Evolutionary conservation across 2,113 vertebrate genomes (phyloP).

Genomic region (Drymodes brunneopygia): DNA sequence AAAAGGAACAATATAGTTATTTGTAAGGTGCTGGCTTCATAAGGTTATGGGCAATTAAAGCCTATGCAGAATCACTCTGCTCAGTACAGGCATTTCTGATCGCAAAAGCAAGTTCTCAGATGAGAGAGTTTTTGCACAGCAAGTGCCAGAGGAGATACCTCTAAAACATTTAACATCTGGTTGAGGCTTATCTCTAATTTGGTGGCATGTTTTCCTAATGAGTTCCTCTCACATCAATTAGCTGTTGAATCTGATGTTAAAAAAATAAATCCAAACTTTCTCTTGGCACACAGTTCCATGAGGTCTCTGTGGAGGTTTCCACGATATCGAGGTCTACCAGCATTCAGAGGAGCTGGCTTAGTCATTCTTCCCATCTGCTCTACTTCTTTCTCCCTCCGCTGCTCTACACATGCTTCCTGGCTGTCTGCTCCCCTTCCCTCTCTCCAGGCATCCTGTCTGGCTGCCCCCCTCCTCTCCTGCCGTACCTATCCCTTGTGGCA

Average conservation of each 20-base stretch:
- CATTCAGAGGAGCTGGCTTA: constrained; percentile 36
- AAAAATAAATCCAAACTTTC: neutral
- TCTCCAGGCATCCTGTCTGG: neutral
- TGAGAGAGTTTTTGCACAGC: neutral
- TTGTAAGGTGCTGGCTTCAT: neutral
- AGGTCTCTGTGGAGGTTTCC: constrained; percentile 44
- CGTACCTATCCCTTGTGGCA: neutral
- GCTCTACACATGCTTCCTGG: constrained; percentile 31
- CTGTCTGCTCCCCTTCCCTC: neutral
- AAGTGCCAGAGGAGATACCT: neutral
- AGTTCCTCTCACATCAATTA: constrained; percentile 32
- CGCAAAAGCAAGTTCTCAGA: neutral
- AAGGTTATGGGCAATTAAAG: neutral
- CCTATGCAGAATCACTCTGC: neutral
- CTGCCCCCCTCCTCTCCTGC: neutral
- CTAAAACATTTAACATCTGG: constrained; percentile 8
- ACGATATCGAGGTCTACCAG: neutral
- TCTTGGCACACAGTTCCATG: neutral
- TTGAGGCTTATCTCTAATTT: constrained; percentile 26
- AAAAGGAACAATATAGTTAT: neutral
- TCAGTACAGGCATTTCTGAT: neutral
- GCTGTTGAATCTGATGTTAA: neutral
- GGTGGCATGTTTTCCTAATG: constrained; percentile 29
- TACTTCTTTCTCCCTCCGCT: neutral
- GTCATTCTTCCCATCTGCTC: constrained; percentile 66